A percentile compares a stretch with the other conserved stretches of the same genome.
These are phyloP conservation scores for Onychorhynchus coronatus DNA, from an alignment of 2,113 vertebrate species.

Conservation along the genomic window DNA sequence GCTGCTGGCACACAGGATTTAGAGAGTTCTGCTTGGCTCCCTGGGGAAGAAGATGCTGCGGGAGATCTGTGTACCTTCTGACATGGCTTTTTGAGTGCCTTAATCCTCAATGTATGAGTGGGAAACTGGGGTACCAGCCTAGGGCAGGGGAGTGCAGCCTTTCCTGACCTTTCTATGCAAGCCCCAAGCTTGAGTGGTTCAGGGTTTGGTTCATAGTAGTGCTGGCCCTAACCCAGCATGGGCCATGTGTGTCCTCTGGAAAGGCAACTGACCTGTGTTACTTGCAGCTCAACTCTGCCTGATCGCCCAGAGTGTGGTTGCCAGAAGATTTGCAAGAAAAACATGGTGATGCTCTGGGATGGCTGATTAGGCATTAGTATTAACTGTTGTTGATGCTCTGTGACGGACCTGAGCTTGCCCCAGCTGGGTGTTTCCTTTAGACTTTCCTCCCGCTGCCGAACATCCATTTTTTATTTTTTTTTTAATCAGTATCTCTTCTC, in stretches of 20 bases:
- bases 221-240: background rate
- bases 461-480: no score
- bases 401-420: background rate
- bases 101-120: background rate
- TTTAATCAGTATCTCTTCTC: background rate
- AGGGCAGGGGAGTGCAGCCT: background rate
- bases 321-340: background rate
- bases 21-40: background rate
- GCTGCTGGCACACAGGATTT: background rate
- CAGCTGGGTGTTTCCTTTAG: background rate
- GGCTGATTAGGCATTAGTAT: background rate
- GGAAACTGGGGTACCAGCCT: background rate
- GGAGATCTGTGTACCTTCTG: background rate
- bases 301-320: rapidly evolving
- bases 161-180: background rate
- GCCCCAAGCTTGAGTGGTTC: background rate
- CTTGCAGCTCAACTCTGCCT: background rate
- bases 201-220: background rate
- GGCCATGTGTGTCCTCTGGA: background rate
- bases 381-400: background rate
- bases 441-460: background rate
- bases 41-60: background rate
- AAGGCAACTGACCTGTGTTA: rapidly evolving
- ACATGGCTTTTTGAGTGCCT: background rate
- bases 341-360: background rate